Evolutionary conservation across 2,113 vertebrate genomes (phyloP), one percentile per base, ranked within the genome.

Genomic region (Tretioscincus oriximinensis): DNA sequence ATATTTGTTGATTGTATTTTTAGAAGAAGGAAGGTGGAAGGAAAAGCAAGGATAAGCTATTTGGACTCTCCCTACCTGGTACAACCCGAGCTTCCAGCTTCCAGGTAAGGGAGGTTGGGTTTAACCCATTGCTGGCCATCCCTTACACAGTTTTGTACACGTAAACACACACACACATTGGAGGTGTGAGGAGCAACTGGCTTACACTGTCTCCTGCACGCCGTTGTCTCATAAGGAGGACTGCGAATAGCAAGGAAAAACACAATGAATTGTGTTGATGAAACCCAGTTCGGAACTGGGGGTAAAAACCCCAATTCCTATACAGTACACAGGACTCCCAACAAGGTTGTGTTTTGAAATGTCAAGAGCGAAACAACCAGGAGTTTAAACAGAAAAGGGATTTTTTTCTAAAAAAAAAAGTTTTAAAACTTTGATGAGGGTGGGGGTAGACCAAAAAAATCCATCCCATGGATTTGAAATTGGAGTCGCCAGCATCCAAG

Each of bases 171-270:
- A 29, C 51, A 29, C 54, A 21, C 45, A 63, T 35, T 51, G 31
- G 69, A 28, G 20, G 31, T 3, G 35, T 31, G 73, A 69, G 26
- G 60, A 76, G 69, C 73, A 41, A 66, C 65, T 63, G 65, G 35
- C 58, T 81, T 81, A 69, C 65, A 49, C 72, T 58, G 51, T 31
- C 70, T 73, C 69, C 78, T 72, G 47, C 49, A 58, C 80, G 69
- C 64, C 12, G 2, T 69, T 61, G 60, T 70, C 51, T 41, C 35
- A 47, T 81, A 65, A 9, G 31, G 26, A 69, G 66, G 65, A n/a
- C 35, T 47, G n/a, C 61, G 80, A 31, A 68, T 26, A 29, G 61
- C 1, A 21, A 18, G 20, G 65, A 16, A 6, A 4, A 24, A 6
- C 9, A 51, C 12, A 24, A 66, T 29, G 51, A 47, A 22, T 61